These are phyloP conservation scores for Heteronetta atricapilla DNA, from an alignment of 2,113 vertebrate species.

Conservation along the genomic window DNA sequence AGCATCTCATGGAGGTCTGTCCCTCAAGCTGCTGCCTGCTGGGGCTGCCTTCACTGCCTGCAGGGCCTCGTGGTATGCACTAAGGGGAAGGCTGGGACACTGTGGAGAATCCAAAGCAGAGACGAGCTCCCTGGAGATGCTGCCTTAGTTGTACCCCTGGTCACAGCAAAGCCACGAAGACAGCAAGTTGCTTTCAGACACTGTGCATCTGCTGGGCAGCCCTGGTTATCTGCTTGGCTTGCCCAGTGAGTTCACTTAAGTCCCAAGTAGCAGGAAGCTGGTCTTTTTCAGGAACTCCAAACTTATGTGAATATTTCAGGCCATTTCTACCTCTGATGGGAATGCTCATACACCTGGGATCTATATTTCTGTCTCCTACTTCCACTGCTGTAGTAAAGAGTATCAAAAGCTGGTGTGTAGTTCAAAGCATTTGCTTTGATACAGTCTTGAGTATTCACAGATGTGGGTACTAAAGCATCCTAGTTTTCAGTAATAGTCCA, in stretches of 20 bases:
- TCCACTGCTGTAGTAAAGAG: background rate
- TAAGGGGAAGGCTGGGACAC: background rate
- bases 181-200: background rate
- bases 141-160: background rate
- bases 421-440: background rate
- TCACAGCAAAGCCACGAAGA: background rate
- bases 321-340: background rate
- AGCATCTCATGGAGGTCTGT: background rate
- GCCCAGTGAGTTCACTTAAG: background rate
- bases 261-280: background rate
- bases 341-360: background rate
- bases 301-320: accelerated
- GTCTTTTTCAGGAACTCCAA: background rate
- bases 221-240: background rate
- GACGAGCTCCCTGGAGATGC: background rate
- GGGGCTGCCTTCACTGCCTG: background rate
- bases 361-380: background rate
- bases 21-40: background rate
- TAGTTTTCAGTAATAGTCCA: background rate
- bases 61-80: background rate
- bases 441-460: background rate
- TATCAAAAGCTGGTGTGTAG: background rate
- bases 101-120: accelerated
- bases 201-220: background rate
- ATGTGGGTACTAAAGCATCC: background rate